These are phyloP conservation scores for Phylloscopus collybita DNA, from an alignment of 2,797 vertebrate species.

Conservation along the genomic window DNA sequence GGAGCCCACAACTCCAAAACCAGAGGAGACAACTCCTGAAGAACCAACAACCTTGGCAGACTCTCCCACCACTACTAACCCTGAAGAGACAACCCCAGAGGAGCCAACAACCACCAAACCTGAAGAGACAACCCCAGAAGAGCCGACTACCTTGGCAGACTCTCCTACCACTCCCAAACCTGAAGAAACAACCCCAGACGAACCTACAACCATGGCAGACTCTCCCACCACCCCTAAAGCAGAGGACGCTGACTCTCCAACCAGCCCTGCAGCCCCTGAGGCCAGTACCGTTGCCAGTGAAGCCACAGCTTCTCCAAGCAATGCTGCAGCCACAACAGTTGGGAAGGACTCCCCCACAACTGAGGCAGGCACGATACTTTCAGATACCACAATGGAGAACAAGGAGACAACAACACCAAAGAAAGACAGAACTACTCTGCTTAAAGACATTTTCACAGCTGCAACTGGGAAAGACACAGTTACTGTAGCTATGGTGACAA, in stretches of 20 bases:
- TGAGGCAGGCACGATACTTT: neutral
- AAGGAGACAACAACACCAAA: neutral
- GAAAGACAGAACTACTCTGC: conserved; percentile 11
- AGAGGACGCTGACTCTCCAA: neutral
- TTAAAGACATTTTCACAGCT: conserved; percentile 5
- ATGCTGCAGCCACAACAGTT: neutral
- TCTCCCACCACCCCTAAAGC: neutral
- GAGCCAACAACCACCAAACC: neutral
- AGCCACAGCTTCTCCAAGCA: fast-evolving
- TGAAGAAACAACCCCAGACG: fast-evolving
- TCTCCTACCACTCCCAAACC: neutral
- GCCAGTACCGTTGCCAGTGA: neutral
- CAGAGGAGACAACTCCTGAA: fast-evolving
- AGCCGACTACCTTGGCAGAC: fast-evolving
- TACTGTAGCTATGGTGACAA: neutral
- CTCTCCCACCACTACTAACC: too few species aligned
- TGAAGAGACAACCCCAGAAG: fast-evolving
- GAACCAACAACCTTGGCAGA: fast-evolving
- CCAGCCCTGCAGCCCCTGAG: neutral
- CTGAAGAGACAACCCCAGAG: neutral
- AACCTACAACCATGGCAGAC: neutral
- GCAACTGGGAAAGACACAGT: neutral
- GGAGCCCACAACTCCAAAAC: fast-evolving
- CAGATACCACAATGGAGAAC: neutral
- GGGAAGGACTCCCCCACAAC: neutral